Evolutionary conservation across 2,888 invertebrate genomes (phyloP).

Genomic region (Carabus problematicus): DNA sequence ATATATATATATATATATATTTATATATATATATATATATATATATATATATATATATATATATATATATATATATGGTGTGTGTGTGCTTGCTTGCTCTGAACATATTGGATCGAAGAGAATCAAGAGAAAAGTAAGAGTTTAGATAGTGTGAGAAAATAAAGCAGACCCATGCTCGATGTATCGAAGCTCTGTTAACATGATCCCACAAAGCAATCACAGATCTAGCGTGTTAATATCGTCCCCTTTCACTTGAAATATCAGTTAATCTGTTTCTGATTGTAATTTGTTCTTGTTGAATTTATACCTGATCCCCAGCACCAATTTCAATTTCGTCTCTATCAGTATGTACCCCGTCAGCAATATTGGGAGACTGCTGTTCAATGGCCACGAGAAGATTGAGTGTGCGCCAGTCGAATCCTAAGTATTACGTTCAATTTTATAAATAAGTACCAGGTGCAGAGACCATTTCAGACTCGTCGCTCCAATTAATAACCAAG

Average conservation of each 20-base stretch:
- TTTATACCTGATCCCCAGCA: conserved; percentile 95
- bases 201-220: conserved; percentile 34
- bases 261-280: too few relatives aligned
- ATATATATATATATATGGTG: neutral
- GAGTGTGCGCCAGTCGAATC: conserved; percentile 99
- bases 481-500: too few relatives aligned
- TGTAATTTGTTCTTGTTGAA: neutral
- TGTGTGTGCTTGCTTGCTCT: neutral
- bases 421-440: conserved; percentile 63
- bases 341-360: conserved; percentile 90
- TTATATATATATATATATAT: neutral
- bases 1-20: neutral
- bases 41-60: neutral
- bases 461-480: neutral
- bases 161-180: conserved; percentile 38
- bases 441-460: conserved; percentile 5
- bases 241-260: conserved; percentile 14
- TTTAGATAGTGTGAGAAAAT: conserved; percentile 7
- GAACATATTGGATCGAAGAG: neutral
- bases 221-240: conserved; percentile 31
- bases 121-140: conserved; percentile 8
- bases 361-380: conserved; percentile 95
- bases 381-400: conserved; percentile 98
- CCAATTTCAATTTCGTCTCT: conserved; percentile 90
- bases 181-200: conserved; percentile 3